phyloP scores from a whole-genome alignment of 2,888 invertebrate species.

The Apoda limacodes region DNA sequence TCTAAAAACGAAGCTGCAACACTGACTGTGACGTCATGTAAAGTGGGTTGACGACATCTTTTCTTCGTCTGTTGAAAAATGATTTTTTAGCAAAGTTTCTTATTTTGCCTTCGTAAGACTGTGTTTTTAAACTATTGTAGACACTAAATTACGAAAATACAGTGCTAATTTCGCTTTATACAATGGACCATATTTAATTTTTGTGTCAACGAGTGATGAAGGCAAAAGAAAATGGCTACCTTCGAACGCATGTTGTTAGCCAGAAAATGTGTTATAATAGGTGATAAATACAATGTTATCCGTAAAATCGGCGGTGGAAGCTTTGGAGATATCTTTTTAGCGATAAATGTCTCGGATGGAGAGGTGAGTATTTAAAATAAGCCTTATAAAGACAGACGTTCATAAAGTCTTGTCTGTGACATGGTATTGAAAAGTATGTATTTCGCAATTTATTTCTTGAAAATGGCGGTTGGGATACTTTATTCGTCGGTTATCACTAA shows the following conservation, averaged over 20 bases:
- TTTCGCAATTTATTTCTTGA: slow-evolving; percentile 45
- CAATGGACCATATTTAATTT: slow-evolving; percentile 48
- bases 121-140: slow-evolving; percentile 38
- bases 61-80: slow-evolving; percentile 46
- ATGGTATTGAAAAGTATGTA: slow-evolving; percentile 35
- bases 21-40: slow-evolving; percentile 62
- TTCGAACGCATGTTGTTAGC: slow-evolving; percentile 57
- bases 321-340: slow-evolving; percentile 99
- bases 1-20: slow-evolving; percentile 38
- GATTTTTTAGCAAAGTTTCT: slow-evolving; percentile 42
- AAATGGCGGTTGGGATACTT: slow-evolving; percentile 55
- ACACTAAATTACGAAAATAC: slow-evolving; percentile 44
- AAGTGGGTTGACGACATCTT: slow-evolving; percentile 56
- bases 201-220: slow-evolving; percentile 58
- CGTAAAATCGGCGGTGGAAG: slow-evolving; percentile 99
- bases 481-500: too few relatives aligned
- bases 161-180: slow-evolving; percentile 45
- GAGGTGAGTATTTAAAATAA: slow-evolving; percentile 74
- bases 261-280: slow-evolving; percentile 67
- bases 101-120: slow-evolving; percentile 43
- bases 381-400: too few relatives aligned
- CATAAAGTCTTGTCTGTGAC: slow-evolving; percentile 23
- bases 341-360: slow-evolving; percentile 90
- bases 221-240: slow-evolving; percentile 64
- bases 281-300: slow-evolving; percentile 93